Conservation (phyloP, 2,113 vertebrate genomes). For the Terrapene triunguis region DNA sequence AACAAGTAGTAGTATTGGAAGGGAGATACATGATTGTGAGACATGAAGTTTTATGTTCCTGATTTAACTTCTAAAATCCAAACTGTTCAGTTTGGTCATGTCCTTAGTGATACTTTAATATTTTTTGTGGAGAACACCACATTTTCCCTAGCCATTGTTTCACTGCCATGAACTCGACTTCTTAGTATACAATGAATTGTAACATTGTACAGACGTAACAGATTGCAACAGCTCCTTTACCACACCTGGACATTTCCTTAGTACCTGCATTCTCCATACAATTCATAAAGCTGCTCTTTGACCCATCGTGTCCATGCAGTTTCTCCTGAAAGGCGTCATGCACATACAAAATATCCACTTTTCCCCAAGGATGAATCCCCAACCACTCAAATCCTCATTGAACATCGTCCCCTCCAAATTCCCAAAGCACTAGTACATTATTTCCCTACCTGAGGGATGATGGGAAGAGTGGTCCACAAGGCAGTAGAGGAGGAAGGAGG, state of each 20-base stretch:
- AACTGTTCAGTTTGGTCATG: too few species aligned
- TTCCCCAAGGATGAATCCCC: background rate
- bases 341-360: background rate
- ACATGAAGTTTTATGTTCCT: background rate
- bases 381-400: background rate
- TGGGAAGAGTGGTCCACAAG: background rate
- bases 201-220: background rate
- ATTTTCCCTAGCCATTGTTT: background rate
- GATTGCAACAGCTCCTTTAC: background rate
- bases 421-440: background rate
- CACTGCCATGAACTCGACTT: background rate
- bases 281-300: background rate
- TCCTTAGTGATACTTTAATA: background rate
- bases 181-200: background rate
- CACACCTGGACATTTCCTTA: background rate
- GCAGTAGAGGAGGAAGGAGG: too few species aligned
- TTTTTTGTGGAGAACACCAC: background rate
- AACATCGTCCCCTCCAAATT: background rate
- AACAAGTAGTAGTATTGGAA: background rate
- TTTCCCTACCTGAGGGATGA: background rate
- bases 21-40: background rate
- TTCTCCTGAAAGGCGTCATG: background rate
- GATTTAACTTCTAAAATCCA: background rate
- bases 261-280: background rate
- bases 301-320: background rate